Evolutionary conservation across 2,113 vertebrate genomes (phyloP), one percentile per base, ranked within the genome.

Genomic region (Oriolus oriolus): DNA sequence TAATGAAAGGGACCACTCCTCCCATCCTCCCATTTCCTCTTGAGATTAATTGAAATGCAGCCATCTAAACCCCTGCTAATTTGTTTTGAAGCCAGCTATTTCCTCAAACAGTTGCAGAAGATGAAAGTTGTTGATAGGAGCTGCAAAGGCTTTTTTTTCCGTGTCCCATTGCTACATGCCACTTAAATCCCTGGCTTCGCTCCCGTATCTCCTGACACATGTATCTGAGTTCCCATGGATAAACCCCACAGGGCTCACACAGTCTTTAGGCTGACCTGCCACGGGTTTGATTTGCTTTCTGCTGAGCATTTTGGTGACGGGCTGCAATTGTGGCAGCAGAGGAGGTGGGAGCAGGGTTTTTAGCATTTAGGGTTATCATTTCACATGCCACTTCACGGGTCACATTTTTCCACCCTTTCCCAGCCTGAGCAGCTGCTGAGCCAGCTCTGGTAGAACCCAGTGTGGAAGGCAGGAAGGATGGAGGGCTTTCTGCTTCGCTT

Each of bases 21-120:
- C 47, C 65, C 78, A 60, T 79, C 70, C 78, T 88, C 59, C 83
- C 63, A 70, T 92, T 97, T 96, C 93, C 92, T 93, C 33, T 35
- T 39, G 70, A 69, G 68, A 94, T 93, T 94, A 95, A 89, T 92
- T 96, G 93, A 95, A 96, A 96, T 17, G 33, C 81, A 94, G 86
- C 76, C 84, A 50, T 84, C 70, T 76, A 86, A 96, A 76, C 90
- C 76, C 70, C 52, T 73, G 24, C 78, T 94, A 70, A 96, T 94
- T 95, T 94, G 66, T 95, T 97, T 93, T 69, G 85, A 94, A 95
- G 81, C 68, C 84, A 86, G 89, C 94, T 93, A 94, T 95, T 97
- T 96, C 93, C 95, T 97, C 94, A 61, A 93, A 87, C 84, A 57
- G 60, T 86, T 85, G 70, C 69, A 89, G 59, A n/a, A 86, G 94